phyloP scores from a whole-genome alignment of 2,888 invertebrate species.

The Chloroclysta siterata region DNA sequence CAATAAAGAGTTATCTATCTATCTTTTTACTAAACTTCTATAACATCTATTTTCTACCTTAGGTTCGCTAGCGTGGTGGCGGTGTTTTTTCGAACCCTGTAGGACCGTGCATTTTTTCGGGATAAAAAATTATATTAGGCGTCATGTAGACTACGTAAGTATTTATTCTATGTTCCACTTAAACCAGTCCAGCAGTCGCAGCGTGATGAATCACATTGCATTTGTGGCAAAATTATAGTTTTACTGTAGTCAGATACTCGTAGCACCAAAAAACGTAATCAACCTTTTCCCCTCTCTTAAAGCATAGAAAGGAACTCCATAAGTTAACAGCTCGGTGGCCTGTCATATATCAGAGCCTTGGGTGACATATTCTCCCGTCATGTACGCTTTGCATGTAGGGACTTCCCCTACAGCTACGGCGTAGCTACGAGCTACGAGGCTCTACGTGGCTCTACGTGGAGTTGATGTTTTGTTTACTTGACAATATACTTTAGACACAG shows the following conservation, averaged over 20 bases:
- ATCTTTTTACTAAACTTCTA: too few species aligned
- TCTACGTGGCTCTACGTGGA: constrained; percentile 19
- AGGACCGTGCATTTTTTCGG: too few species aligned
- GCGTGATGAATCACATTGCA: neutral
- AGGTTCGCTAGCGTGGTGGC: too few species aligned
- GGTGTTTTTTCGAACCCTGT: too few species aligned
- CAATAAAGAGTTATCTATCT: too few species aligned
- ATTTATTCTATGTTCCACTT: too few species aligned
- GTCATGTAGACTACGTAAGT: too few species aligned
- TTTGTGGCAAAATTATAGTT: neutral
- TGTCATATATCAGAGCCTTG: constrained; percentile 75
- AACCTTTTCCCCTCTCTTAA: constrained; percentile 51
- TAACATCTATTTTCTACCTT: too few species aligned
- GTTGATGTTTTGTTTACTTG: constrained; percentile 38
- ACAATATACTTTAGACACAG: constrained; percentile 28
- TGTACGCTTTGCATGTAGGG: constrained; percentile 67
- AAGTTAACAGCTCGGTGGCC: constrained; percentile 76
- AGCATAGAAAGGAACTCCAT: constrained; percentile 68
- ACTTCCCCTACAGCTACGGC: constrained; percentile 39
- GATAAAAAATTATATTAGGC: too few species aligned
- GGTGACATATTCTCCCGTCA: constrained; percentile 74
- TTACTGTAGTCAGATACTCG: neutral
- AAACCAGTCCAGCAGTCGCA: too few species aligned
- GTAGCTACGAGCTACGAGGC: constrained; percentile 26
- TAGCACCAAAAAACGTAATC: neutral